Evolutionary conservation across 2,888 invertebrate genomes (phyloP), one percentile per base, ranked within the genome.

Genomic region (Trachelus stipa): DNA sequence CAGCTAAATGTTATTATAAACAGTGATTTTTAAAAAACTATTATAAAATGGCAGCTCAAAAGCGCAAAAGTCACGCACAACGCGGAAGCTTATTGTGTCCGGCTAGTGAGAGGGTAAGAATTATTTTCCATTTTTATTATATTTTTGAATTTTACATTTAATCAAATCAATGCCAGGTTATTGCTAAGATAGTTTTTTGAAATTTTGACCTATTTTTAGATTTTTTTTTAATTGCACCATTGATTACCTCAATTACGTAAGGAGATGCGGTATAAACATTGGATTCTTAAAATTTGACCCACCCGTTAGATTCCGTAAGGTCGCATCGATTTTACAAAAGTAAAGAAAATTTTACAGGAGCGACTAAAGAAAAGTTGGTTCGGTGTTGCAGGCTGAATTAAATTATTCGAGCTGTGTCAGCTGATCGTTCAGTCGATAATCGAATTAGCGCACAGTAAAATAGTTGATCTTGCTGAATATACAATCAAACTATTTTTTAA

Each of bases 71-170:
- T n/a, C 11, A 33, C 12, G 71, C 71, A 11, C 31, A 71, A 23
- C 31, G 71, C 15, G 71, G 71, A 71, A 71, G 71, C 33, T 33
- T 34, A 12, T 71, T 71, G 71, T 71, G 71, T 71, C 71, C 71
- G 11, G 71, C 71, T 31, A 71, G 71, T 30, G 71, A 71, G 34
- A 71, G 34, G 15, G 71, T 71, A 12, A 71, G 69, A 15, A 33
- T 31, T 12, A 30, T 34, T 71, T 33, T 33, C 30, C 15, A 40
- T 6, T 40, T 40, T 40, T 40, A 40, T 40, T 40, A 15, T 15
- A 40, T 6, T 40, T 56, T 56, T 56, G 56, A 0, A 56, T 56
- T 56, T 56, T 56, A 56, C 1, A 23, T 9, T 56, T 1, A 23
- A 56, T 23, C 40, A 1, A 1, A 23, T 40, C 15, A 0, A 9